Conservation (phyloP, 2,113 vertebrate genomes). For the Equus quagga region DNA sequence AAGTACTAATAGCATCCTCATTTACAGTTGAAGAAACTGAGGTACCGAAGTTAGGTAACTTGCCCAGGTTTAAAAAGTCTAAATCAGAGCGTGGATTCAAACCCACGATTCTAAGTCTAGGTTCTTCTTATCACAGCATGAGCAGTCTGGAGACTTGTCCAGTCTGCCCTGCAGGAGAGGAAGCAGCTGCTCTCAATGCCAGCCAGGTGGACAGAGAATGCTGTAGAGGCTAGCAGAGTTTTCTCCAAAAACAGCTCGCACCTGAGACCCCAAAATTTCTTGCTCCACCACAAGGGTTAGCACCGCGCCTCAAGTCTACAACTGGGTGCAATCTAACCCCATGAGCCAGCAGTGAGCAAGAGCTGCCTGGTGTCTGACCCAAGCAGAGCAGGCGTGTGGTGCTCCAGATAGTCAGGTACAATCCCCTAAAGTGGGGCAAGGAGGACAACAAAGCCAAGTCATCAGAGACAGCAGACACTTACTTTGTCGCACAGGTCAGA, state of each 20-base stretch:
- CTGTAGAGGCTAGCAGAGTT: background rate
- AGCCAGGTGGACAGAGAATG: background rate
- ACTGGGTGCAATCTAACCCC: rapidly evolving
- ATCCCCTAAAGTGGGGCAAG: rapidly evolving
- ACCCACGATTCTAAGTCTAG: background rate
- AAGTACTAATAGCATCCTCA: background rate
- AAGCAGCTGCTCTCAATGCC: background rate
- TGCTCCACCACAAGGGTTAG: background rate
- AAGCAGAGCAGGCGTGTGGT: background rate
- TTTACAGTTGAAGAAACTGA: background rate
- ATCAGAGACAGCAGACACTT: background rate
- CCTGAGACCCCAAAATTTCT: background rate
- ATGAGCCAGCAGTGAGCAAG: background rate
- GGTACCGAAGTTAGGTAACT: background rate
- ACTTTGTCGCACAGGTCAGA: slow-evolving; percentile 97
- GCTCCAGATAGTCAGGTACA: background rate
- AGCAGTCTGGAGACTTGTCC: background rate
- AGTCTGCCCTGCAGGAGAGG: background rate
- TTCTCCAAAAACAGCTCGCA: background rate
- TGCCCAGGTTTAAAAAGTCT: background rate
- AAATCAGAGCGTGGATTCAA: background rate
- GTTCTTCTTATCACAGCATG: background rate
- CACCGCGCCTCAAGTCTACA: background rate
- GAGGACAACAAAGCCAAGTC: rapidly evolving
- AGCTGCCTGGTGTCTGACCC: background rate